Evolutionary conservation across 2,797 vertebrate species (phyloP).

Genomic region (Epinephelus coioides): DNA sequence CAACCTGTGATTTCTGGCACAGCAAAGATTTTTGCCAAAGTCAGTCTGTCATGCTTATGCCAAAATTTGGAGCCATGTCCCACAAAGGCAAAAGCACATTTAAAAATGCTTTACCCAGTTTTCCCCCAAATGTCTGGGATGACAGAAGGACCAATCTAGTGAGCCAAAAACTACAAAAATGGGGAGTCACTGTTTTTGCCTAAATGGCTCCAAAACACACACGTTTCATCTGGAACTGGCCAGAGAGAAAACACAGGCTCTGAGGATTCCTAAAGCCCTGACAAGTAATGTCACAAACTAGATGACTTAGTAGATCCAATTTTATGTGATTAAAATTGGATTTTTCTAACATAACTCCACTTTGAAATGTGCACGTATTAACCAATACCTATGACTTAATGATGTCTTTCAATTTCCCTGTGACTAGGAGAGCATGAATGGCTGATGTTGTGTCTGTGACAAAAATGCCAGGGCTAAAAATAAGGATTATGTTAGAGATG

Average conservation of each 20-base stretch:
- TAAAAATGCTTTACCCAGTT: background rate
- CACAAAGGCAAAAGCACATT: background rate
- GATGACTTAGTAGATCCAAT: too few relatives aligned
- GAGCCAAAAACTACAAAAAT: background rate
- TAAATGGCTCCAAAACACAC: background rate
- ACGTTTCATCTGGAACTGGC: background rate
- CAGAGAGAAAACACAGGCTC: background rate
- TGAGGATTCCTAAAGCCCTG: background rate
- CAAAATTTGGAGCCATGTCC: background rate
- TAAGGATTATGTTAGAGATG: background rate
- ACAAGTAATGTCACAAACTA: too few relatives aligned
- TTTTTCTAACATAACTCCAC: background rate
- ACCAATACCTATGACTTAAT: background rate
- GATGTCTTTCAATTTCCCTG: background rate
- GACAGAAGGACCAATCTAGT: background rate
- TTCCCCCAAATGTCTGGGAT: background rate
- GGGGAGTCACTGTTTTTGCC: background rate
- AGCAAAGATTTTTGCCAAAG: background rate
- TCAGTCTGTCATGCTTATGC: background rate
- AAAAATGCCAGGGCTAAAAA: conserved; percentile 1
- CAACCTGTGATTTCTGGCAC: background rate
- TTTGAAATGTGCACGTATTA: conserved; percentile 8
- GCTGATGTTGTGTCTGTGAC: background rate
- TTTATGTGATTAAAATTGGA: too few relatives aligned
- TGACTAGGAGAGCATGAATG: background rate